These are phyloP conservation scores for Oreochromis mossambicus DNA, from an alignment of 2,797 vertebrate species.

Conservation along the genomic window DNA sequence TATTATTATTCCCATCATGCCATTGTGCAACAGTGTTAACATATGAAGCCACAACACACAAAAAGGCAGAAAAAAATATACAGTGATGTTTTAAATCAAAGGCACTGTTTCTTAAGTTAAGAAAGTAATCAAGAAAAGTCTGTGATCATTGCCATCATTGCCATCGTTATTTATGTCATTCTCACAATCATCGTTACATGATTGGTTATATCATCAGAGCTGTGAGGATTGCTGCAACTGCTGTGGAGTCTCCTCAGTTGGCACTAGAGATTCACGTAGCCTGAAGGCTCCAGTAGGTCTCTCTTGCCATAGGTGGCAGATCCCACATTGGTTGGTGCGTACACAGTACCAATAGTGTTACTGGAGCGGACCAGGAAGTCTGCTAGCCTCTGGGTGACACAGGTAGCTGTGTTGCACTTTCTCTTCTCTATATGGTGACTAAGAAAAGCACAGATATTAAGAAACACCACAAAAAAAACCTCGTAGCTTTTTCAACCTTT, in stretches of 20 bases:
- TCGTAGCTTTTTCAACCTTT: neutral
- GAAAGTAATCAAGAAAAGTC: slow-evolving; percentile 24
- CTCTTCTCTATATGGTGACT: slow-evolving; percentile 82
- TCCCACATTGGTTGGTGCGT: slow-evolving; percentile 84
- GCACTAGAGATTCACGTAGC: slow-evolving; percentile 72
- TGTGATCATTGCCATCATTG: neutral
- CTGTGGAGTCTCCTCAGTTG: neutral
- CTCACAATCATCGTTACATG: slow-evolving; percentile 25
- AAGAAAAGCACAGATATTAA: neutral
- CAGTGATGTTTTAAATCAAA: slow-evolving; percentile 58
- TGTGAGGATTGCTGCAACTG: neutral
- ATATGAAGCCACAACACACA: slow-evolving; percentile 20
- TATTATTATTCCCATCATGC: slow-evolving; percentile 39
- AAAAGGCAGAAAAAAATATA: neutral
- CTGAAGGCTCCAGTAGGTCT: slow-evolving; percentile 55
- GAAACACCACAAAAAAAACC: neutral
- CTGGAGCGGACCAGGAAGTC: slow-evolving; percentile 87
- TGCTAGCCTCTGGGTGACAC: slow-evolving; percentile 87
- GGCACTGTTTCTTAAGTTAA: slow-evolving; percentile 59
- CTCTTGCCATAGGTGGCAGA: slow-evolving; percentile 88
- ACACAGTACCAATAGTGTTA: slow-evolving; percentile 78
- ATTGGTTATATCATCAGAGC: slow-evolving; percentile 25
- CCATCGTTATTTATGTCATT: neutral
- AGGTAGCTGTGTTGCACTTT: slow-evolving; percentile 89
- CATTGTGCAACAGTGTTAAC: slow-evolving; percentile 21